A percentile compares a stretch with the other conserved stretches of the same genome.
phyloP scores from a whole-genome alignment of 1,140 invertebrate species.

The Drosophila fuyamai region DNA sequence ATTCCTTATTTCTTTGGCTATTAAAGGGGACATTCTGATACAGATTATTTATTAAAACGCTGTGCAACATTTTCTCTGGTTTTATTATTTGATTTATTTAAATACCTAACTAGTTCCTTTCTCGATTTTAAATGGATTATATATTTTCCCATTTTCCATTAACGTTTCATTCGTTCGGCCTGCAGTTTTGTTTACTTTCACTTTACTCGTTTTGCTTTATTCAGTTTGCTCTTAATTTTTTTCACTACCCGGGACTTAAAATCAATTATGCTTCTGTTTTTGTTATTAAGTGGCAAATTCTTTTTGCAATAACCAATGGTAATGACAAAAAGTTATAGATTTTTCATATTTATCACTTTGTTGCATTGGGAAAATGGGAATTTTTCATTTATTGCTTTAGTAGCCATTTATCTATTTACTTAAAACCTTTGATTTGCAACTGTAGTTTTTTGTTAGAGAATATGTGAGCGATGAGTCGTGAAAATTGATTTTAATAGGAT shows the following conservation, averaged over 20 bases:
- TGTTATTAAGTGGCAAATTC: slow-evolving; percentile 26
- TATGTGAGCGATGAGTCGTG: not conserved
- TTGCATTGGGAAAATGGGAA: slow-evolving; percentile 13
- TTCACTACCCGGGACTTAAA: slow-evolving; percentile 34
- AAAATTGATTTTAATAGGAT: slow-evolving; percentile 27
- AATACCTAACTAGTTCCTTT: slow-evolving; percentile 3
- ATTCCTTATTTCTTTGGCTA: too few species aligned
- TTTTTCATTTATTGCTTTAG: slow-evolving; percentile 20
- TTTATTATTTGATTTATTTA: not conserved
- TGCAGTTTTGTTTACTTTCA: slow-evolving; percentile 40
- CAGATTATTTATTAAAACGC: not conserved
- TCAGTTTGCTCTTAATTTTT: slow-evolving; percentile 11
- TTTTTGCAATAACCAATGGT: not conserved
- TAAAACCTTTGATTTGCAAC: slow-evolving; percentile 18
- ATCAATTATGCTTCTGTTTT: slow-evolving; percentile 49
- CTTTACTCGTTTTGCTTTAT: slow-evolving; percentile 35
- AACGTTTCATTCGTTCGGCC: slow-evolving; percentile 19
- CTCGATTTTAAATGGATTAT: slow-evolving; percentile 2
- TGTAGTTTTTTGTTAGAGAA: slow-evolving; percentile 2
- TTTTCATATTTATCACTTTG: slow-evolving; percentile 39
- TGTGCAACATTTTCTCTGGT: not conserved
- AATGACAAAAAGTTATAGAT: slow-evolving; percentile 28
- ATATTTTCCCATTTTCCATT: slow-evolving; percentile 40
- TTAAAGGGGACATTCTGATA: too few species aligned
- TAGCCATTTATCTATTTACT: slow-evolving; percentile 23